Percentiles rank a stretch among this genome's conserved stretches.
Evolutionary conservation across 2,888 invertebrate genomes (phyloP).

Genomic region (Pyrrhia umbra): DNA sequence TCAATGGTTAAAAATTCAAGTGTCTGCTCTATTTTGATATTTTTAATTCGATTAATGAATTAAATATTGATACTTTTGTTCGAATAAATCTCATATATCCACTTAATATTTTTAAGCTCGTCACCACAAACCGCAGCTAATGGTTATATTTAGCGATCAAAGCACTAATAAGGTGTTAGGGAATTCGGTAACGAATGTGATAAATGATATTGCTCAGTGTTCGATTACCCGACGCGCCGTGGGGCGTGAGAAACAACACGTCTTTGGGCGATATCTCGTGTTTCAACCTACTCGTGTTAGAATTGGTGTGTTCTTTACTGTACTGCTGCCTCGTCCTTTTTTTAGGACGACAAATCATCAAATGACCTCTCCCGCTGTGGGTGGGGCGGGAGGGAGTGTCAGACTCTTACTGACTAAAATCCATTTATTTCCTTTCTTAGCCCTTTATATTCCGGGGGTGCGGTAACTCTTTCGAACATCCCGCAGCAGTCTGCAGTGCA

Average conservation of each 20-base stretch:
- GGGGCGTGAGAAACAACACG: conserved; percentile 80
- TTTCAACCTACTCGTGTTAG: conserved; percentile 74
- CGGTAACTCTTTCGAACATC: no score
- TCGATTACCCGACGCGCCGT: conserved; percentile 71
- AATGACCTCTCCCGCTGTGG: no score
- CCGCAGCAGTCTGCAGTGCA: no score
- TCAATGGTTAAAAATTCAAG: no score
- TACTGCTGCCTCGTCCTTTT: no score
- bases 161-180: conserved; percentile 69
- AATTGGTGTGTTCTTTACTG: conserved; percentile 38
- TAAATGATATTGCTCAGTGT: conserved; percentile 81
- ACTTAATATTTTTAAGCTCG: conserved; percentile 35
- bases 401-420: no score
- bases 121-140: conserved; percentile 54
- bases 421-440: no score
- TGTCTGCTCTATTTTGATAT: no score
- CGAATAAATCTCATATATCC: neutral
- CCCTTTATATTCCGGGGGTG: no score
- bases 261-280: conserved; percentile 74
- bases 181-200: conserved; percentile 79
- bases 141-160: conserved; percentile 68
- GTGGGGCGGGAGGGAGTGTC: no score
- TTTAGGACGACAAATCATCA: no score
- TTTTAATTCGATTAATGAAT: neutral
- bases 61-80: neutral